phyloP scores from a whole-genome alignment of 2,888 invertebrate species.

The Drosophila multiciliata region DNA sequence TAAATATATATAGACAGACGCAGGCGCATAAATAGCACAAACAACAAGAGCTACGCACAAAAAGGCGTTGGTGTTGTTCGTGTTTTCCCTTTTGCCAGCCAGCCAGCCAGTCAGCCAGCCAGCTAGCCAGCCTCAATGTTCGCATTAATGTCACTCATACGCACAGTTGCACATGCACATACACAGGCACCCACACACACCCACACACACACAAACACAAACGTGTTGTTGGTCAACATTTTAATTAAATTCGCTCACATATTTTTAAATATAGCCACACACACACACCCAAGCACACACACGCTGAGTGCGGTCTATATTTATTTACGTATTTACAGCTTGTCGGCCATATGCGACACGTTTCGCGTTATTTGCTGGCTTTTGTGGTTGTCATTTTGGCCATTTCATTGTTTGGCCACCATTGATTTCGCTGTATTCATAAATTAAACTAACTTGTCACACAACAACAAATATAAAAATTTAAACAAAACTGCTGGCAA shows the following conservation, averaged over 20 bases:
- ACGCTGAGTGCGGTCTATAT: slow-evolving; percentile 64
- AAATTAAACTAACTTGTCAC: slow-evolving; percentile 38
- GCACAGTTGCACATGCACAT: slow-evolving; percentile 78
- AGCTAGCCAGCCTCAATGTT: slow-evolving; percentile 56
- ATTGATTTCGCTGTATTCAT: slow-evolving; percentile 68
- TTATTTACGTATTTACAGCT: slow-evolving; percentile 76
- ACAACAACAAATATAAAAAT: slow-evolving; percentile 24
- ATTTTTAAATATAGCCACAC: slow-evolving; percentile 59
- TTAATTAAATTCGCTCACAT: slow-evolving; percentile 71
- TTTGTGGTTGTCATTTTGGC: slow-evolving; percentile 64
- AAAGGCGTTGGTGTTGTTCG: slow-evolving; percentile 54
- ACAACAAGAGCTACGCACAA: slow-evolving; percentile 54
- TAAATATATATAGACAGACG: slow-evolving; percentile 49
- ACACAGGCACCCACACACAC: slow-evolving; percentile 19
- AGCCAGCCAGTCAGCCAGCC: background rate
- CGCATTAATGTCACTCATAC: slow-evolving; percentile 80
- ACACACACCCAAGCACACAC: slow-evolving; percentile 2
- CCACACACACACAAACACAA: slow-evolving; percentile 7
- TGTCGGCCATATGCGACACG: slow-evolving; percentile 63
- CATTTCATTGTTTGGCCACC: slow-evolving; percentile 43
- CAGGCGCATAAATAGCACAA: slow-evolving; percentile 79
- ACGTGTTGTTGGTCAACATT: slow-evolving; percentile 64
- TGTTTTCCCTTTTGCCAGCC: slow-evolving; percentile 41
- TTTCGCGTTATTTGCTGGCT: slow-evolving; percentile 60
- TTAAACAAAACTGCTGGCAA: slow-evolving; percentile 4